phyloP scores from a whole-genome alignment of 2,797 vertebrate species.

The Delichon dasypus region DNA sequence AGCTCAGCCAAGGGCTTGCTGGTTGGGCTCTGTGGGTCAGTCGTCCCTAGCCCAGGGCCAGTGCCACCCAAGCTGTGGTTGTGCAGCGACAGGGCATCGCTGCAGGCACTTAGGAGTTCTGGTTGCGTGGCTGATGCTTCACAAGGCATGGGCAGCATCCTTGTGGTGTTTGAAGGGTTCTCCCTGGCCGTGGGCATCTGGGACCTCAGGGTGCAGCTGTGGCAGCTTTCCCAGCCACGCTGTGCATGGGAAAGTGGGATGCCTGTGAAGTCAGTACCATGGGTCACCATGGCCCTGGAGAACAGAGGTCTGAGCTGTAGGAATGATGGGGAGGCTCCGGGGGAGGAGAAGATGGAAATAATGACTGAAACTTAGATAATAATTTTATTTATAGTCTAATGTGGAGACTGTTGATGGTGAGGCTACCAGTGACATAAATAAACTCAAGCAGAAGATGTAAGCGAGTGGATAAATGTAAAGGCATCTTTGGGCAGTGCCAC shows the following conservation, averaged over 20 bases:
- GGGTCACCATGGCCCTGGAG: neutral
- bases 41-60: neutral
- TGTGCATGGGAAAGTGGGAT: neutral
- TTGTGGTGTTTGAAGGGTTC: neutral
- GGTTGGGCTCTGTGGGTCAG: neutral
- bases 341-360: neutral
- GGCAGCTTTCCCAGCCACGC: neutral
- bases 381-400: constrained; percentile 73
- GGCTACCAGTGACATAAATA: constrained; percentile 76
- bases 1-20: neutral
- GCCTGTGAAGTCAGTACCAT: neutral
- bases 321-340: neutral
- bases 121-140: neutral
- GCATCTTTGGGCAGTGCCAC: constrained; percentile 70
- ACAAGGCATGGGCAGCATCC: neutral
- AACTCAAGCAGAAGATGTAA: constrained; percentile 75
- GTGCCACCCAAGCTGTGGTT: neutral
- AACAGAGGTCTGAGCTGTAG: neutral
- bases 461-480: constrained; percentile 72
- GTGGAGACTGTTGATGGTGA: constrained; percentile 64
- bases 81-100: accelerated
- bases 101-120: neutral
- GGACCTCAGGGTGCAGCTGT: neutral
- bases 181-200: neutral
- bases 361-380: constrained; percentile 44